A percentile compares a stretch with the other conserved stretches of the same genome.
Conservation (phyloP, 2,113 vertebrate genomes). For the Crotalus viridis region DNA sequence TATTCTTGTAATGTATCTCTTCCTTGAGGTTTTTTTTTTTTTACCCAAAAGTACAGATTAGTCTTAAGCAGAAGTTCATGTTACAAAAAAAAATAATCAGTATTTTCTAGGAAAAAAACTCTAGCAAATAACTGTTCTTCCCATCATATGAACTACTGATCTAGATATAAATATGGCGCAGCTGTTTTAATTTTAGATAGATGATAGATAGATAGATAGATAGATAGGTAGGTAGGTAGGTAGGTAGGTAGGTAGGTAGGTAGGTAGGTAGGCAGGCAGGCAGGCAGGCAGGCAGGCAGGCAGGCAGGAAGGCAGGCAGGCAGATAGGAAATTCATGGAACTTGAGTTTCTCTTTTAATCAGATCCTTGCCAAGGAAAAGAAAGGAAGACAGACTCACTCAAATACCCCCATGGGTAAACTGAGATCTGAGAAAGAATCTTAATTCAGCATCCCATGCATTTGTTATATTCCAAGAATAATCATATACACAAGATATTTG, state of each 20-base stretch:
- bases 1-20: neutral
- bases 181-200: neutral
- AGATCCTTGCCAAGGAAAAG: neutral
- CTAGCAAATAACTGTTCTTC: too few species aligned
- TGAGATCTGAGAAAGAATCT: neutral
- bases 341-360: neutral
- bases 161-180: neutral
- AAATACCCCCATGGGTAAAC: neutral
- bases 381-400: neutral
- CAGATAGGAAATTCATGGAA: neutral
- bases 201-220: too few species aligned
- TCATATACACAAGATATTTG: neutral
- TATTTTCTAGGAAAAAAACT: neutral
- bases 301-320: too few species aligned
- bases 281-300: too few species aligned
- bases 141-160: neutral
- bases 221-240: too few species aligned
- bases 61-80: neutral
- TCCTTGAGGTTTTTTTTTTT: neutral
- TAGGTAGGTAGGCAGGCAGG: too few species aligned
- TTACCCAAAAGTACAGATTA: neutral
- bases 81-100: neutral
- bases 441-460: neutral
- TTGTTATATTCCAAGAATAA: neutral
- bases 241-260: too few species aligned